Evolutionary conservation across 2,888 invertebrate species (phyloP).

Genomic region (Heteropelma amictum): DNA sequence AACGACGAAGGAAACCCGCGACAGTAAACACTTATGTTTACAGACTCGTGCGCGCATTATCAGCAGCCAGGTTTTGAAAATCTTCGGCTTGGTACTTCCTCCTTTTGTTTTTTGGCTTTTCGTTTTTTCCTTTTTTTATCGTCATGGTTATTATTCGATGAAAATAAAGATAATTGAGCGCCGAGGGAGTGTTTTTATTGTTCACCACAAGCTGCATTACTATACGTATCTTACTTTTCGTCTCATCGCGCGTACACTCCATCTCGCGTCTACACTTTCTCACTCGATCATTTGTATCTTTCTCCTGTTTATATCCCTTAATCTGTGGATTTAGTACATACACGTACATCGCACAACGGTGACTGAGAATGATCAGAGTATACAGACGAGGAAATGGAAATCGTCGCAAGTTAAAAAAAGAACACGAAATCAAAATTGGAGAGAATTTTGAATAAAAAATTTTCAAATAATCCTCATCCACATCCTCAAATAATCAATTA

Average conservation of each 20-base stretch:
- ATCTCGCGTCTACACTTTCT: conserved; percentile 20
- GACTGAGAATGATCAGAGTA: too few relatives aligned
- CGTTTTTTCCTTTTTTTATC: conserved; percentile 60
- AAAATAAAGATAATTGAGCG: conserved; percentile 67
- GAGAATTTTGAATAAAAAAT: too few relatives aligned
- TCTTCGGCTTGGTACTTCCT: background rate
- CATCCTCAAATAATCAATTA: too few relatives aligned
- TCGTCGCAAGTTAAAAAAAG: too few relatives aligned
- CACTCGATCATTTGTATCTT: background rate
- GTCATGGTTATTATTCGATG: conserved; percentile 66
- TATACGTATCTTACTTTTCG: background rate
- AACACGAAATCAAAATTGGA: too few relatives aligned
- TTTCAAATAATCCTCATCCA: too few relatives aligned
- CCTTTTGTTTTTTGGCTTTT: conserved; percentile 40
- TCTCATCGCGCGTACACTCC: conserved; percentile 9
- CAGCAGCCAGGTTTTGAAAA: background rate
- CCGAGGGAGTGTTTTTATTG: conserved; percentile 62
- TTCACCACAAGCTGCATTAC: conserved; percentile 28
- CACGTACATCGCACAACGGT: too few relatives aligned
- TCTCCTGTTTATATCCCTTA: conserved; percentile 25
- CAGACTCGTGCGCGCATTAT: conserved; percentile 24
- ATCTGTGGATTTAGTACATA: background rate
- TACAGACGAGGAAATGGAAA: too few relatives aligned
- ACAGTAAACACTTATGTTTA: background rate
- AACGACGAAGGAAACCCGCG: background rate